Evolutionary conservation across 2,113 vertebrate species (phyloP), one percentile per base, ranked within the genome.

Genomic region (Abramis brama): DNA sequence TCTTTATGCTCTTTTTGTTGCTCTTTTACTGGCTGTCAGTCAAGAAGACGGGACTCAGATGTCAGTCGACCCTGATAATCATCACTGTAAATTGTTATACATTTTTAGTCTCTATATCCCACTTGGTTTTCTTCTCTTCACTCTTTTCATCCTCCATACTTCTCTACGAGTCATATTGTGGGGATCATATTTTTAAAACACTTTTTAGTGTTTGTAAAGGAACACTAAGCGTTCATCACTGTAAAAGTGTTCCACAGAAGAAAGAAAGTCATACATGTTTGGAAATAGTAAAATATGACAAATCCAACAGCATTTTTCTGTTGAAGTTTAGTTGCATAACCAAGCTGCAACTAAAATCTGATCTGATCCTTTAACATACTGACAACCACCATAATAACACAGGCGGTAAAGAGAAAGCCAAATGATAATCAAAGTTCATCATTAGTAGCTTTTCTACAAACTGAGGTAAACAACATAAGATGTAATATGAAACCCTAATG

Each of bases 61-160:
- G 88, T 89, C 86, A 87, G 88, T 87, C 86, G 84, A 59, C 62
- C 79, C 84, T 81, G 64, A 55, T 90, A 93, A 78, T 93, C 91
- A 91, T 90, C 91, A 82, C 85, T 89, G 89, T 89, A 77, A 88
- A 66, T 86, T 74, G 83, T 84, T 84, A 91, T 43, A n/a, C 43
- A n/a, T 55, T 25, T 6, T 57, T n/a, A 8, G 33, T 57, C 52
- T 59, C 27, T 6, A 36, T 91, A 91, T 88, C 90, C 87, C 39
- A 86, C 62, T 60, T 57, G 73, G 87, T 27, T 77, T 23, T 85
- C 75, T 50, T 47, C 86, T 70, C 84, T 86, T 59, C 79, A 47
- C 70, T 39, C 50, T 25, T 74, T 23, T n/a, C 23, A 68, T 87
- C 85, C 82, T 62, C 12, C 4, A 57, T 66, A 79, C 85, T 92